Percentiles rank a stretch among this genome's conserved stretches.
phyloP scores from a whole-genome alignment of 2,888 invertebrate genomes.

The Trachelus stipa region DNA sequence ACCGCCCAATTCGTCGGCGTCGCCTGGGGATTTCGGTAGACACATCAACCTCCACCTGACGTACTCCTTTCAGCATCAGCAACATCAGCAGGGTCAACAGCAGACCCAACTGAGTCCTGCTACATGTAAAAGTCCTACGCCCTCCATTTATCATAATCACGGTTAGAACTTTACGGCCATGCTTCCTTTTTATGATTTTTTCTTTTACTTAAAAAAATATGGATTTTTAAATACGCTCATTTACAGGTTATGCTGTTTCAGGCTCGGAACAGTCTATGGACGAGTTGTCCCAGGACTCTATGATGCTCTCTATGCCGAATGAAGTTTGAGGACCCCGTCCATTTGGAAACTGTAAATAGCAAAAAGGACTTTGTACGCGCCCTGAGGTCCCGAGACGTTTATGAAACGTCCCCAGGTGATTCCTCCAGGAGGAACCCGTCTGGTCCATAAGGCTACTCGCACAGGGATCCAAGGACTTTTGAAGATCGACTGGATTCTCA shows the following conservation, averaged over 20 bases:
- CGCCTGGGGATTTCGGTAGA: constrained; percentile 74
- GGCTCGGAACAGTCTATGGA: constrained; percentile 82
- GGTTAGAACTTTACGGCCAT: constrained; percentile 44
- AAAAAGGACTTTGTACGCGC: neutral
- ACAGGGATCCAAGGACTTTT: neutral
- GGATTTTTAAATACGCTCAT: neutral
- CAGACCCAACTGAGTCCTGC: constrained; percentile 55
- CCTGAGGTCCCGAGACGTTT: neutral
- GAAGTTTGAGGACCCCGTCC: constrained; percentile 71
- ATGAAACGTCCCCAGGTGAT: neutral
- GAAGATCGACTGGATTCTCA: neutral
- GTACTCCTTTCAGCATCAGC: constrained; percentile 88
- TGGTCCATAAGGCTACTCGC: neutral
- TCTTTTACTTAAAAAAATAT: constrained; percentile 5
- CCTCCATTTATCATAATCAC: constrained; percentile 64
- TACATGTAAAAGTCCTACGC: constrained; percentile 62
- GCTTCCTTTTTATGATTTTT: neutral
- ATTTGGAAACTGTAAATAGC: neutral
- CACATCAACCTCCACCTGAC: constrained; percentile 90
- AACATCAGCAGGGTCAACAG: constrained; percentile 52
- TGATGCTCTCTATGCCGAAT: constrained; percentile 86
- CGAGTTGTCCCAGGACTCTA: constrained; percentile 88
- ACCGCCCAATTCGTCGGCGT: constrained; percentile 52
- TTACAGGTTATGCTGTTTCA: constrained; percentile 48
- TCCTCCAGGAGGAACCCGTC: neutral